Base-by-base conservation (phyloP, 2,797 vertebrate species). In the Tangara arthus region DNA sequence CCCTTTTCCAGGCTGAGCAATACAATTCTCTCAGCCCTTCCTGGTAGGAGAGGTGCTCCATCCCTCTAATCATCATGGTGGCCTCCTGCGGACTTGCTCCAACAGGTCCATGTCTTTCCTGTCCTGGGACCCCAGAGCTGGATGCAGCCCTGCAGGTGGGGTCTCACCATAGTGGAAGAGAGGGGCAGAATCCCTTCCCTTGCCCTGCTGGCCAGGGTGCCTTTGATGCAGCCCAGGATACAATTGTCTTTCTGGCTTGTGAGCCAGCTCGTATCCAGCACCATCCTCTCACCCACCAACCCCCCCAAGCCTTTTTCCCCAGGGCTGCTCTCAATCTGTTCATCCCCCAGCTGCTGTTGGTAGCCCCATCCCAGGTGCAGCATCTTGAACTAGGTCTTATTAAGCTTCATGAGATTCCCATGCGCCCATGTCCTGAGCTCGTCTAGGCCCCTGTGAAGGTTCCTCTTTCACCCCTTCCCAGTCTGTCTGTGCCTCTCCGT, bases 161-260 rank as follows among this genome's bases (percentile, higher is more conserved):
- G 2, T 37, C 35, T 76, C 32, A 26, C 8, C 20, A 16, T 0
- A 20, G 12, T 1, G 1, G 49, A 37, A 8, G 1, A 56, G 42
- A 76, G 9, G 21, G 12, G 9, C 42, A 77, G 24, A 70, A 77
- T 26, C 21, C 6, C 21, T 10, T 30, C 17, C 4, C 11, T 37
- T 28, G 11, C 9, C 30, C 49, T 56, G 27, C 32, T 76, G 63
- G 13, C 9, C 11, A 5, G 0, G 0, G 5, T 42, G 23, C 9
- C 26, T 69, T 56, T 37, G 35, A n/a, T 37, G n/a, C 23, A 76
- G n/a, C 15, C 16, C 32, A 21, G 13, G 11, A 69, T 14, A 63
- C 2, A 7, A 28, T 8, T 15, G 3, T 12, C 16, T 30, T 63
- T 63, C 32, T 63, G 14, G 11, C 9, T 14, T 42, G 9, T 9